Evolutionary conservation across 2,113 vertebrate genomes (phyloP).

Genomic region (Petromus typicus): DNA sequence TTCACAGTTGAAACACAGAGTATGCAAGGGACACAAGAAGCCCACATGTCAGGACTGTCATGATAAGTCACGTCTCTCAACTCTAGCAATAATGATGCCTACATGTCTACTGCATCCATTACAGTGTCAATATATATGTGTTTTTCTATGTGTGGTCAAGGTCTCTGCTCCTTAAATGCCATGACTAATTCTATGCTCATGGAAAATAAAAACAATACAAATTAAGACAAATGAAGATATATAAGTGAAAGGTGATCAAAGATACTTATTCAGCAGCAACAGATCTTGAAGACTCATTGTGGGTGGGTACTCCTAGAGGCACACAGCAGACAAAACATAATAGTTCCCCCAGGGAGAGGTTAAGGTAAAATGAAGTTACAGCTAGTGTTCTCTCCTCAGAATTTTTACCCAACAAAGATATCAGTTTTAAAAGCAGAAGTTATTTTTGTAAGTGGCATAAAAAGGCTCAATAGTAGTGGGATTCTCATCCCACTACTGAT

Average conservation of each 20-base stretch:
- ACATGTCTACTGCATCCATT: fast-evolving
- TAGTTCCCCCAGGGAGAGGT: too few relatives aligned
- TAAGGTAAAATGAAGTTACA: background rate
- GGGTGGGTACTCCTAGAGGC: background rate
- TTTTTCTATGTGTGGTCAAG: background rate
- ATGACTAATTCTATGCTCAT: background rate
- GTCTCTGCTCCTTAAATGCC: background rate
- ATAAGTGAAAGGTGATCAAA: background rate
- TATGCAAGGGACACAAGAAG: too few relatives aligned
- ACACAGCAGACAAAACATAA: too few relatives aligned
- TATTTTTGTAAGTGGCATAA: background rate
- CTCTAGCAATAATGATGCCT: too few relatives aligned
- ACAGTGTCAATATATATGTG: background rate
- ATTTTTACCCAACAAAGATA: background rate
- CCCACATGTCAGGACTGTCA: fast-evolving
- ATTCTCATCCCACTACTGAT: too few relatives aligned
- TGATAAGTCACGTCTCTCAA: background rate
- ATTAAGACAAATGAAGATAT: background rate
- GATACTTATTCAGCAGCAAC: background rate
- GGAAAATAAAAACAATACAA: background rate
- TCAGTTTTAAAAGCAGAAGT: background rate
- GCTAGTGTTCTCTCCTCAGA: background rate
- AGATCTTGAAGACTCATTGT: background rate
- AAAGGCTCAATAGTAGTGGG: background rate
- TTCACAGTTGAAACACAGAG: background rate